Conservation (phyloP, 2,797 vertebrate genomes). For the Girardinus metallicus region DNA sequence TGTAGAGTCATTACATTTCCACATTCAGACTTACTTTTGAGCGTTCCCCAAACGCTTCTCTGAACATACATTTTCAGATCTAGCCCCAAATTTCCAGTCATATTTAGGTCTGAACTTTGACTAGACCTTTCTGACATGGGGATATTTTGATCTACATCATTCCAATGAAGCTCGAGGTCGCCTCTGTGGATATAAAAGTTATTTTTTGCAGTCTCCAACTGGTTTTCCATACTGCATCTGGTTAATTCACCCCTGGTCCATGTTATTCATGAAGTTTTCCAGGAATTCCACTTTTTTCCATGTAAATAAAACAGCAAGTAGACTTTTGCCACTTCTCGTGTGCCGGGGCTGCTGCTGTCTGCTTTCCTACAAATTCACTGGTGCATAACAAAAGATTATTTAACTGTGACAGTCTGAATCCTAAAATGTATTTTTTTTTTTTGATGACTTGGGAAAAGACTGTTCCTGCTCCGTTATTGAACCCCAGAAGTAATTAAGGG, state of each 20-base stretch:
- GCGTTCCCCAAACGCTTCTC: background rate
- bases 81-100: background rate
- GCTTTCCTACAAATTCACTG: background rate
- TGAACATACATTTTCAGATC: background rate
- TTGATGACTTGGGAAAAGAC: background rate
- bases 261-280: background rate
- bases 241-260: background rate
- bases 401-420: background rate
- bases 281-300: background rate
- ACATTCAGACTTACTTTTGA: background rate
- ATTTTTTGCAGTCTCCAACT: background rate
- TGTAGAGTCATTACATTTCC: background rate
- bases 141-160: background rate
- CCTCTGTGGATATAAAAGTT: too few species aligned
- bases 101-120: background rate
- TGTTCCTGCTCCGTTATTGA: accelerated
- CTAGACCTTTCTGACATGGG: background rate
- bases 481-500: background rate
- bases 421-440: background rate
- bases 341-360: too few species aligned
- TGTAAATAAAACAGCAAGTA: background rate
- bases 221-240: background rate
- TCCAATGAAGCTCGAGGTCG: background rate
- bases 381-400: background rate
- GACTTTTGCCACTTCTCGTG: background rate